Percentiles rank a stretch among this genome's conserved stretches.
Conservation (phyloP, 2,888 invertebrate genomes). For the Rutpela maculata region DNA sequence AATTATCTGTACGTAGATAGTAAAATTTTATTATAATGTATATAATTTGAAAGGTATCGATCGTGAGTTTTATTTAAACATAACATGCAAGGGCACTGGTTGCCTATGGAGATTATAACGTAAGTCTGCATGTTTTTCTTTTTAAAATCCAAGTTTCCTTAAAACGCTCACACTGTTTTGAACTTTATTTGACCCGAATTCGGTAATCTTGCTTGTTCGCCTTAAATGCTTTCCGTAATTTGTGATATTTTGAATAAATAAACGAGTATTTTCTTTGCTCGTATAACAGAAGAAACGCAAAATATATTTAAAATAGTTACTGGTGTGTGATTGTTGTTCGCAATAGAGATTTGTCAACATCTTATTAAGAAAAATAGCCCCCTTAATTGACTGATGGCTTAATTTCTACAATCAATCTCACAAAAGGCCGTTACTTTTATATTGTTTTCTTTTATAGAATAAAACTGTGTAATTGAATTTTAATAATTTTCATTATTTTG, state of each 20-base stretch:
- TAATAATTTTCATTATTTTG: no score
- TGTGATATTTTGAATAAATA: not conserved
- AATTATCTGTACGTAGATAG: slow-evolving; percentile 25
- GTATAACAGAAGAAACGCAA: no score
- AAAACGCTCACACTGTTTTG: not conserved
- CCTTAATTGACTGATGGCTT: no score
- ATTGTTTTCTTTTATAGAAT: no score
- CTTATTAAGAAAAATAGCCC: no score
- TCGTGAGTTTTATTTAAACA: not conserved
- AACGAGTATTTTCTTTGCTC: no score
- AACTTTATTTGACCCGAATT: not conserved
- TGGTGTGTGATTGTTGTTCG: no score
- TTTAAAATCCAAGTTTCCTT: not conserved
- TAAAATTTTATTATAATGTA: slow-evolving; percentile 14
- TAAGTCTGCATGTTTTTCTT: not conserved
- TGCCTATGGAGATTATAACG: not conserved
- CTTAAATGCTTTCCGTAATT: not conserved
- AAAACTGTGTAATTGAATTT: no score
- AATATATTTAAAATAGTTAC: no score
- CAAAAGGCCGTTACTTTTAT: no score
- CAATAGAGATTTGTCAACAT: no score
- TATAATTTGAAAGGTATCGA: slow-evolving; percentile 8
- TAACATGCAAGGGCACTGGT: not conserved
- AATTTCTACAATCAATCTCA: no score
- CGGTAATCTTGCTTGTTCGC: not conserved